phyloP scores from a whole-genome alignment of 2,888 invertebrate species.

The Dione juno region DNA sequence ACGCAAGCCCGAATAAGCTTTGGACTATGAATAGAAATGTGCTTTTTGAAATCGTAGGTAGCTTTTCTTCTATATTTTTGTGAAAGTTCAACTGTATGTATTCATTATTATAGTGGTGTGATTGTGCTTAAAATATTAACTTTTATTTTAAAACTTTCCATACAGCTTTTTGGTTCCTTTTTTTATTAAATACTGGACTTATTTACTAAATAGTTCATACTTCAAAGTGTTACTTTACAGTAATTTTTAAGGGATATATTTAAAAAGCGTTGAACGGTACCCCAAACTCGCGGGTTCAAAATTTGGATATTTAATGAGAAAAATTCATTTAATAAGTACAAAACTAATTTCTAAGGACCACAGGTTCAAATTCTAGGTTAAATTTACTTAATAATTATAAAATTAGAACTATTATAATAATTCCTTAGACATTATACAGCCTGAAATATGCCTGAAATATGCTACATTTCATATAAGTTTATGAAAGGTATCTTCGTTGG shows the following conservation, averaged over 20 bases:
- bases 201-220: too few relatives aligned
- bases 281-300: background rate
- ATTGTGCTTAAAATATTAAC: background rate
- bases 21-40: constrained; percentile 25
- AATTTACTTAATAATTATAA: background rate
- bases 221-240: too few relatives aligned
- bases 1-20: background rate
- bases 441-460: too few relatives aligned
- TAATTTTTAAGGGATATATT: too few relatives aligned
- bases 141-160: background rate
- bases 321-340: background rate
- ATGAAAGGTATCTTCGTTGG: background rate
- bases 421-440: background rate
- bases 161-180: too few relatives aligned
- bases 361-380: background rate
- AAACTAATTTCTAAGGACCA: background rate
- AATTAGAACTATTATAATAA: too few relatives aligned
- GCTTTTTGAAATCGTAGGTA: constrained; percentile 27
- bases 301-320: background rate
- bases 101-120: background rate
- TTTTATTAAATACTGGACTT: too few relatives aligned
- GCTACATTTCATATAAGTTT: too few relatives aligned
- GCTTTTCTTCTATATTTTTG: constrained; percentile 5
- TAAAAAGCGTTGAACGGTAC: too few relatives aligned
- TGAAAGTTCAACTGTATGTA: background rate